Evolutionary conservation across 92 coral and sea anemone species (phyloP), one percentile per base, ranked within the genome.

Genomic region (Paramuricea clavata): DNA sequence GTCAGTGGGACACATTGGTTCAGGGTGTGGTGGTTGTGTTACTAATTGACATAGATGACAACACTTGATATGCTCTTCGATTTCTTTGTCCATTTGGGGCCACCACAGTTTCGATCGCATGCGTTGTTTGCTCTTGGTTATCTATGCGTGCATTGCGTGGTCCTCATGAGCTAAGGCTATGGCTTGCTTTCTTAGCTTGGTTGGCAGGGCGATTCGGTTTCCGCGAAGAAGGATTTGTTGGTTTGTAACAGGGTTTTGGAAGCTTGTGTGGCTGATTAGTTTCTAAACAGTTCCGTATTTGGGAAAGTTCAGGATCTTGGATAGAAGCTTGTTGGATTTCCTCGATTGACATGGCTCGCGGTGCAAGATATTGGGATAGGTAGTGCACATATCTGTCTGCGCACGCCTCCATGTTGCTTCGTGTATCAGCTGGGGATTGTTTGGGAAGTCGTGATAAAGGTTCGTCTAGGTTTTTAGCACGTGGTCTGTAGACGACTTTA

Each of bases 371-470:
- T 21, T 79, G 78, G 2, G 87, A 77, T 10, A 83, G 22, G 39
- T 87, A 78, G 62, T 61, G 81, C 17, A 87, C 86, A 23, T 85
- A 90, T 41, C 93, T 11, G 49, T 91, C 91, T 6, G 91, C 89
- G 36, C 92, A 91, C 16, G 83, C 70, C 56, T 91, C 87, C 87
- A 72, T 91, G 92, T 88, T 88, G 54, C 90, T 85, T 65, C 84
- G 9, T 12, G 72, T 34, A 11, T 80, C 28, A 44, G 28, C 25
- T 36, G 72, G 81, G 23, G 78, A 28, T n/a, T 69, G 69, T 17
- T 23, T 78, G 39, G 87, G 87, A 23, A 81, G 74, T 44, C 79
- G 54, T 16, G 86, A 87, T 56, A 87, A 23, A 31, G 87, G 84
- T 71, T 91, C 86, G 9, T 89, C 91, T 22, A 87, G 83, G 70